These are phyloP conservation scores for Magallana angulata DNA, from an alignment of 1,140 invertebrate species.

Conservation along the genomic window DNA sequence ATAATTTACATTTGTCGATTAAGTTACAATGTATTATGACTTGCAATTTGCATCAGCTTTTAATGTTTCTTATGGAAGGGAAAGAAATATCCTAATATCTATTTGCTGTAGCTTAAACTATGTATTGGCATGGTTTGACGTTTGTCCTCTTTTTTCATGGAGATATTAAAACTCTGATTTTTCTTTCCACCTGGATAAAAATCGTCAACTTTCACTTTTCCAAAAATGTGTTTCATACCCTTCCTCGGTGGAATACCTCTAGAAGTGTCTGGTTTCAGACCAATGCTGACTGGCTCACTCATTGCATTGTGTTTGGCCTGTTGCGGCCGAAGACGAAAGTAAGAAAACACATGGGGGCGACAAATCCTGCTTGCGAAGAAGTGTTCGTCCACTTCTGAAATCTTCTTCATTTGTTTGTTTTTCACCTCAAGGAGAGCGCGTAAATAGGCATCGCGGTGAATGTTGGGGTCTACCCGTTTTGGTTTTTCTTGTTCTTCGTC, in stretches of 20 bases:
- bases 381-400: slow-evolving; percentile 47
- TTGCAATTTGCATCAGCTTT: no score
- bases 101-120: slow-evolving; percentile 14
- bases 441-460: slow-evolving; percentile 45
- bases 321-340: slow-evolving; percentile 48
- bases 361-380: slow-evolving; percentile 17
- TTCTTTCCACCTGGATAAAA: slow-evolving; percentile 54
- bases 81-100: no score
- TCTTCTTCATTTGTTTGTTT: slow-evolving; percentile 40
- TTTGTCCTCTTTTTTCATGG: slow-evolving; percentile 46
- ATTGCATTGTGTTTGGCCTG: slow-evolving; percentile 28
- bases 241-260: slow-evolving; percentile 21
- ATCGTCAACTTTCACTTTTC: slow-evolving; percentile 53
- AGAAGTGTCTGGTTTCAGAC: slow-evolving; percentile 36
- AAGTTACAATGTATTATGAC: no score
- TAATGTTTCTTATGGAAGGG: no score
- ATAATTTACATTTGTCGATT: no score
- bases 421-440: slow-evolving; percentile 40
- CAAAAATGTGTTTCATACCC: slow-evolving; percentile 54
- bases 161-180: slow-evolving; percentile 43
- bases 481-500: background rate
- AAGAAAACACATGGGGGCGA: slow-evolving; percentile 50
- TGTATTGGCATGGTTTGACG: slow-evolving; percentile 53
- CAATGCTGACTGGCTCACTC: slow-evolving; percentile 33
- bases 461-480: slow-evolving; percentile 37